Base-by-base conservation (phyloP, 2,888 invertebrate species). In the Mimas tiliae region DNA sequence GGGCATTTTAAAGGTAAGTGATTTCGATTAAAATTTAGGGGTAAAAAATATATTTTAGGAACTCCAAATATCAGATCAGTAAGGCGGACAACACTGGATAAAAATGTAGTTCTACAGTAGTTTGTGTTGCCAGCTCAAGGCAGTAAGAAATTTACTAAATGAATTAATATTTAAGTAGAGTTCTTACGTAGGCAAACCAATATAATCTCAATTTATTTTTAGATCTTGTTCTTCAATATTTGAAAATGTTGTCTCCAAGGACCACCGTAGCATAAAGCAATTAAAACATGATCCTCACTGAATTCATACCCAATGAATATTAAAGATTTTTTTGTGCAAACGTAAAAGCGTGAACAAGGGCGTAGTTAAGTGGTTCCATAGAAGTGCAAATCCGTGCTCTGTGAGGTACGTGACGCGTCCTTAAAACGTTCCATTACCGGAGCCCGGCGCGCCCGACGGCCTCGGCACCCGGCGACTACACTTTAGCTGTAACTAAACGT, bases 371-470 rank as follows among this genome's bases (percentile, higher is more conserved):
- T 65, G 65, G 47, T 58, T 34, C 47, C 55, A 58, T 55, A 64
- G 38, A 42, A 50, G 38, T 52, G 48, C 58, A 51, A 51, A 51
- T 14, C 48, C 38, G 34, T 50, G 48, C 50, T 45, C 48, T 16
- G 53, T 42, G 47, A 50, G 12, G 48, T 48, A 65, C 65, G 65
- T 65, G 65, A 19, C 27, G 11, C 16, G 47, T 45, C 65, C 45
- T 65, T 65, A 55, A 58, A 55, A 42, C 33, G 55, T 33, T 55
- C 65, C 34, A 65, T 65, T 65, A 65, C 34, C 19, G 19, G 19
- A n/a, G 16, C 48, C 48, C 53, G 55, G 1, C 27, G 27, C 48
- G 16, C 48, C 48, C 53, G 55, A 3, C 27, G 27, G 4, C 27
- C 27, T 27, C 27, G 27, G 4, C 55, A 19, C 50, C 50, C 55